A percentile compares a stretch with the other conserved stretches of the same genome.
phyloP scores from a whole-genome alignment of 2,797 vertebrate species.

The Enoplosus armatus region DNA sequence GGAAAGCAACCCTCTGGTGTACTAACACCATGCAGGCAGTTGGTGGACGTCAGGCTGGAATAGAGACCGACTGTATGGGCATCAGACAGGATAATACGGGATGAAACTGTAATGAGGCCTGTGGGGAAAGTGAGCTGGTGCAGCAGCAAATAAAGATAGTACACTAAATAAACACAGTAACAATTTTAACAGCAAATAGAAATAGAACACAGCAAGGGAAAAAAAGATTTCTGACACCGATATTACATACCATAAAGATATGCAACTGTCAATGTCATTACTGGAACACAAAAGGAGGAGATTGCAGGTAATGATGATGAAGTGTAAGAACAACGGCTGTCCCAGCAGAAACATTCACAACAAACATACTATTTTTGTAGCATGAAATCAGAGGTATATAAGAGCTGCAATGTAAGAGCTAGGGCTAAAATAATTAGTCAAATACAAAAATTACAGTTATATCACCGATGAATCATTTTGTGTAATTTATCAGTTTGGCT shows the following conservation, averaged over 20 bases:
- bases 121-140: conserved; percentile 21
- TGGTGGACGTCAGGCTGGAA: conserved; percentile 38
- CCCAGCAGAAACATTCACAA: too few species aligned
- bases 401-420: neutral
- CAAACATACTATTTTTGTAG: neutral
- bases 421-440: neutral
- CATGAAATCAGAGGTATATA: neutral
- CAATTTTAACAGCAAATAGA: neutral
- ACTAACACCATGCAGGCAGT: conserved; percentile 36
- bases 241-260: neutral
- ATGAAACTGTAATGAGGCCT: conserved; percentile 62
- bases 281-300: too few species aligned
- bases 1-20: conserved; percentile 50
- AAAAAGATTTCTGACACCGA: neutral
- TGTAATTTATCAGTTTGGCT: too few species aligned
- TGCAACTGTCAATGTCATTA: neutral
- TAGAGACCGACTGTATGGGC: conserved; percentile 29
- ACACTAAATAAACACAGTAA: conserved; percentile 1
- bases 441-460: neutral
- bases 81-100: conserved; percentile 32
- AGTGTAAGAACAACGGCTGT: too few species aligned
- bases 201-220: neutral
- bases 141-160: conserved; percentile 29
- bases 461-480: neutral
- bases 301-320: neutral